Evolutionary conservation across 2,888 invertebrate species (phyloP), one percentile per base, ranked within the genome.

Genomic region (Acrocera orbiculus): DNA sequence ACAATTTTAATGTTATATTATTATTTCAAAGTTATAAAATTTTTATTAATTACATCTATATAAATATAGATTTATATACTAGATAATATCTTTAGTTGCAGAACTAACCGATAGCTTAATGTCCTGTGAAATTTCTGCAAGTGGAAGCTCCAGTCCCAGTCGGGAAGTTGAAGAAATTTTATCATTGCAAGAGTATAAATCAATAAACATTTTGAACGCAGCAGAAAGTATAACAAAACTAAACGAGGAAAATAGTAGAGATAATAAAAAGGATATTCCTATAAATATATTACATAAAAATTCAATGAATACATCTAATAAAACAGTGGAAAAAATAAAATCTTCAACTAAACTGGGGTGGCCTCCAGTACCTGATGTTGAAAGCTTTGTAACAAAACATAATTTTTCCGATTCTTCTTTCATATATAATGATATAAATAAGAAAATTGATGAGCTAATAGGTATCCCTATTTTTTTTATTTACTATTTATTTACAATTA

Each of bases 141-240:
- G 83, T 32, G 81, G 78, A n/a, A 82, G 82, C 10, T 86, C 86
- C 39, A 86, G 85, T 54, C 82, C 85, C 7, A 86, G 86, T 48
- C 67, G 85, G 15, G 89, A 90, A 62, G 89, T 89, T 15, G 76
- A 83, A 53, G 79, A 87, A 62, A 89, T 89, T 44, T 65, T 89
- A 54, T 73, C 77, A 5, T 67, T 76, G 27, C 73, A 73, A 44
- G 70, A 70, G n/a, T 47, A 45, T 27, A 48, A 47, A 35, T 13
- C 41, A 37, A 19, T 19, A 4, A 19, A 6, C 19, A 19, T 19
- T 7, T 6, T 19, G 4, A 19, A 6, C 5, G 19, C 3, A 19
- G 19, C 19, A 19, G 19, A 5, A 19, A n/a, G n/a, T n/a, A n/a
- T n/a, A n/a, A n/a, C n/a, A n/a, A n/a, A n/a, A n/a, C n/a, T n/a